A percentile compares a stretch with the other conserved stretches of the same genome.
These are phyloP conservation scores for Alectoris magna DNA, from an alignment of 2,797 vertebrate species.

Conservation along the genomic window DNA sequence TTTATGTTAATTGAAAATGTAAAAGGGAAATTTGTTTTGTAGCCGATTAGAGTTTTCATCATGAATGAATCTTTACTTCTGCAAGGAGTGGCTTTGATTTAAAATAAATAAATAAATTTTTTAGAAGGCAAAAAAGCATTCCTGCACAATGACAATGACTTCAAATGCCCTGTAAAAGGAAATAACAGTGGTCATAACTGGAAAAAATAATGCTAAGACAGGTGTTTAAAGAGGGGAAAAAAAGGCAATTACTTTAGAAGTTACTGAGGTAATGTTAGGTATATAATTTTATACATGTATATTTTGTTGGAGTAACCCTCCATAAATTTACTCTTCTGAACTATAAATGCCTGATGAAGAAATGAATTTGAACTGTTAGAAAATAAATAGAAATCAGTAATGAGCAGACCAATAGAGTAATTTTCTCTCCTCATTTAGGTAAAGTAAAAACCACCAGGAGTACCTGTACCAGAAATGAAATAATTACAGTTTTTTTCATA, in stretches of 20 bases:
- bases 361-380: not conserved
- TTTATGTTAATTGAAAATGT: not conserved
- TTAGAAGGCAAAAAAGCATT: not conserved
- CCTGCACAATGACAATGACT: not conserved
- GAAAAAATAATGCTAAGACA: not conserved
- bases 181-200: not conserved
- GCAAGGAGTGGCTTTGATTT: not conserved
- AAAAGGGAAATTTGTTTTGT: not conserved
- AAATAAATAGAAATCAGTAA: not conserved
- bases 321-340: not conserved
- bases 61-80: not conserved
- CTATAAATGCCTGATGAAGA: not conserved
- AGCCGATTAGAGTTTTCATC: not conserved
- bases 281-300: not conserved
- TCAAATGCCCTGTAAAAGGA: not conserved
- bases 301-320: not conserved
- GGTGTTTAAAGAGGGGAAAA: not conserved
- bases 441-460: not conserved
- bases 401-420: not conserved
- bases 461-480: not conserved
- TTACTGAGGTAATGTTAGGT: not conserved
- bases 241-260: not conserved
- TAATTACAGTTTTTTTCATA: not conserved
- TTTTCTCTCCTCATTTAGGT: conserved; percentile 4
- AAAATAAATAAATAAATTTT: not conserved